Percentiles rank a stretch among this genome's conserved stretches.
Evolutionary conservation across 2,888 invertebrate species (phyloP).

Genomic region (Ecliptopera silaceata): DNA sequence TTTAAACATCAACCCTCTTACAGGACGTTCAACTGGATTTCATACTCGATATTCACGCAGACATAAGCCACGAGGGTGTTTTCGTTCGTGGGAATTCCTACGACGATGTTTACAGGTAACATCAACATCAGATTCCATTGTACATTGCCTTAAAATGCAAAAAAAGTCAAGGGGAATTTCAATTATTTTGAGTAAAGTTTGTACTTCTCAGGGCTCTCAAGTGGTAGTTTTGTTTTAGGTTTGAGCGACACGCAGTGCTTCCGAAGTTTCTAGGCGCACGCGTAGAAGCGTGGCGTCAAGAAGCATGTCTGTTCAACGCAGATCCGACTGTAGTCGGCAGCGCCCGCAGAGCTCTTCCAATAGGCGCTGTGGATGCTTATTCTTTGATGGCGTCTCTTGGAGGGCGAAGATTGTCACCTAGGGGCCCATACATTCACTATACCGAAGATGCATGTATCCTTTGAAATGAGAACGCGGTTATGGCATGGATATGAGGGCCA

Average conservation of each 20-base stretch:
- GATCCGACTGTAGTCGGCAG: constrained; percentile 94
- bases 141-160: too few relatives aligned
- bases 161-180: too few relatives aligned
- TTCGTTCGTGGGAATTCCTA: constrained; percentile 98
- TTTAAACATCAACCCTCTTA: constrained; percentile 52
- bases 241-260: constrained; percentile 96
- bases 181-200: too few relatives aligned
- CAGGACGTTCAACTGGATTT: constrained; percentile 90
- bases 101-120: constrained; percentile 89
- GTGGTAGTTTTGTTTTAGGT: constrained; percentile 75
- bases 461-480: constrained; percentile 34
- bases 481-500: too few relatives aligned
- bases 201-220: too few relatives aligned
- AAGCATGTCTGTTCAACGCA: constrained; percentile 96
- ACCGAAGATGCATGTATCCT: constrained; percentile 98
- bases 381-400: constrained; percentile 95
- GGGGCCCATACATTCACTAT: constrained; percentile 90
- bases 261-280: constrained; percentile 95
- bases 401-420: constrained; percentile 89
- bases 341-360: constrained; percentile 91
- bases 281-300: constrained; percentile 93
- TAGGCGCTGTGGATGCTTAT: constrained; percentile 91
- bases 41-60: constrained; percentile 97
- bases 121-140: background rate
- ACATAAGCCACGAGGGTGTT: constrained; percentile 94